Conservation (phyloP, 2,888 invertebrate species). For the Gastrophysa polygoni region DNA sequence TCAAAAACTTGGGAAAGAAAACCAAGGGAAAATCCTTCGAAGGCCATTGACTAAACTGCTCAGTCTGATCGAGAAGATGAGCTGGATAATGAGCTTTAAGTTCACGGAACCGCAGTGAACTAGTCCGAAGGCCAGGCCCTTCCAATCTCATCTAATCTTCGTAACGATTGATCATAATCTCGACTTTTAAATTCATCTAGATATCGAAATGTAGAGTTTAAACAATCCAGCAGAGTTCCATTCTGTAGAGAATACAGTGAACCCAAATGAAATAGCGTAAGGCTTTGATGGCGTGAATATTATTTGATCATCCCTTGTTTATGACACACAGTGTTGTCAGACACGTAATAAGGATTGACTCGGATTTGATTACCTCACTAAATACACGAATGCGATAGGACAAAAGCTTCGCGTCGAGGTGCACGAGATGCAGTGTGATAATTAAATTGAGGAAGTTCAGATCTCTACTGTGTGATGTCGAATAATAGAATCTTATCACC, state of each 20-base stretch:
- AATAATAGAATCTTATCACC: not conserved
- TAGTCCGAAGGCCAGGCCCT: no score
- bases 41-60: no score
- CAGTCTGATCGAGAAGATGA: no score
- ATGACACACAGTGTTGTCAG: slow-evolving; percentile 36
- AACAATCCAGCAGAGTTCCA: no score
- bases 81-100: no score
- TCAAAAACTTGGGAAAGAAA: no score
- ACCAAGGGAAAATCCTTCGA: no score
- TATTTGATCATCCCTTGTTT: slow-evolving; percentile 35
- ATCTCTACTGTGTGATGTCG: not conserved
- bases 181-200: no score
- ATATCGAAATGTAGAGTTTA: no score
- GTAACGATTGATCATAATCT: no score
- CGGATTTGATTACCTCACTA: slow-evolving; percentile 41
- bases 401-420: not conserved
- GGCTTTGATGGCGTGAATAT: slow-evolving; percentile 34
- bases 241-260: not conserved
- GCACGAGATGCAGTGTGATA: not conserved
- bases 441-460: not conserved
- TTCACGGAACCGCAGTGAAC: no score
- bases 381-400: not conserved
- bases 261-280: slow-evolving; percentile 18
- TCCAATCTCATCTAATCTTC: no score
- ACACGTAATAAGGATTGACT: slow-evolving; percentile 42